Evolutionary conservation across 2,113 vertebrate genomes (phyloP), one percentile per base, ranked within the genome.

Genomic region (Lycaon pictus): DNA sequence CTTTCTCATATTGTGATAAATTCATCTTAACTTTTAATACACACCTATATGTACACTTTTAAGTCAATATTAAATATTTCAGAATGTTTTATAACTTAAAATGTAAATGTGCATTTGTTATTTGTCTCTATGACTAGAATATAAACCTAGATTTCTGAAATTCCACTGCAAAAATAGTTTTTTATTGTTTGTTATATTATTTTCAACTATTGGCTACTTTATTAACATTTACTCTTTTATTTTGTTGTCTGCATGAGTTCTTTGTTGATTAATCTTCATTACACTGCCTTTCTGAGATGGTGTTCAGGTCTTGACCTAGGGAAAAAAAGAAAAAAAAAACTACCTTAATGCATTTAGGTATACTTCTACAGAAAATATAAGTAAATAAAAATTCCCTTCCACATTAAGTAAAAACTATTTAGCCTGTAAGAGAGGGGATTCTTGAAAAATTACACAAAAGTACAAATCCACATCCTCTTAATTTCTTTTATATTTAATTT

Each of bases 391-490:
- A 29, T 91, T 79, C n/a, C 9, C 2, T 80, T 95, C 8, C 1
- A 83, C 0, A 0, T 56, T 76, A 53, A 76, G 17, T 80, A n/a
- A 79, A 96, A 84, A 62, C 10, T 51, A 17, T 81, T 56, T 51
- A 7, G 7, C 0, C 2, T 88, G 0, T 55, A 87, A 67, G 11
- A 86, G 7, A 53, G 22, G 1, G 56, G 8, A 81, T 51, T 11
- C 25, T 69, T 85, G 12, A 87, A 62, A 60, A 94, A 51, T 23
- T 67, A 62, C 1, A 55, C 0, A 17, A 3, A 76, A 81, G 10
- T 58, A 55, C 37, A 51, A 1, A 51, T 25, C 0, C 2, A 7
- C 0, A 32, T 2, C 0, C 4, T 67, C 56, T 55, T 86, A 51
- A 53, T 72, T 85, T 63, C 0, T 16, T 53, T 67, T 72, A 55